Percentiles rank a stretch among this genome's conserved stretches.
phyloP scores from a whole-genome alignment of 1,140 invertebrate genomes.

The Megalopta genalis region DNA sequence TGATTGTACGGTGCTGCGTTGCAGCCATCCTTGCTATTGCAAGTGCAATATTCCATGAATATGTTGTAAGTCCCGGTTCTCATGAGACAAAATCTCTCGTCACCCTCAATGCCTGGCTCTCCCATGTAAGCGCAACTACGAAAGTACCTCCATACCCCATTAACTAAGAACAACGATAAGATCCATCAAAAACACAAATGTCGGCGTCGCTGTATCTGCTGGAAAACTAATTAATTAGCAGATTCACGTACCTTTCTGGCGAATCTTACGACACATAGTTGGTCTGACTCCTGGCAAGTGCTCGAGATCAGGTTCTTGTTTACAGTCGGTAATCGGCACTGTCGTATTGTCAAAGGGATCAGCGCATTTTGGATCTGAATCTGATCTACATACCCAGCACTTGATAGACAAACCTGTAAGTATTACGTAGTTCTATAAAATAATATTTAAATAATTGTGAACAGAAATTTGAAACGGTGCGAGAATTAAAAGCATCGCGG shows the following conservation, averaged over 20 bases:
- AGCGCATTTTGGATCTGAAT: constrained; percentile 92
- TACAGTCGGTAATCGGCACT: constrained; percentile 92
- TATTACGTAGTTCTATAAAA: neutral
- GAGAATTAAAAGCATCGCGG: too few relatives aligned
- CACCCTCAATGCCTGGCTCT: constrained; percentile 92
- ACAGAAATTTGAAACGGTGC: too few relatives aligned
- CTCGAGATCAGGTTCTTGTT: constrained; percentile 82
- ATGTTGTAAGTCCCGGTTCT: constrained; percentile 95
- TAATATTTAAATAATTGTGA: too few relatives aligned
- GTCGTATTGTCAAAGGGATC: constrained; percentile 96
- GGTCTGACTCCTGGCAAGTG: constrained; percentile 87
- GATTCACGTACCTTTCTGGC: constrained; percentile 89
- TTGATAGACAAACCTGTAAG: constrained; percentile 86
- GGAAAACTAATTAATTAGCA: neutral
- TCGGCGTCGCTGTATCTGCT: neutral
- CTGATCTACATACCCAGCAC: constrained; percentile 95
- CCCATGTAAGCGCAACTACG: constrained; percentile 94
- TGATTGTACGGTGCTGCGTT: constrained; percentile 81
- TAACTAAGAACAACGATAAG: constrained; percentile 82
- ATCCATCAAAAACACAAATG: constrained; percentile 24
- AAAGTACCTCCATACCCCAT: constrained; percentile 94
- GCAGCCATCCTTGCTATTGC: constrained; percentile 95
- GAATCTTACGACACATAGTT: constrained; percentile 95
- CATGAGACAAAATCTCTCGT: constrained; percentile 95
- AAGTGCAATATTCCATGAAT: constrained; percentile 96